phyloP scores from a whole-genome alignment of 2,888 invertebrate genomes.

The Epicampocera succincta region DNA sequence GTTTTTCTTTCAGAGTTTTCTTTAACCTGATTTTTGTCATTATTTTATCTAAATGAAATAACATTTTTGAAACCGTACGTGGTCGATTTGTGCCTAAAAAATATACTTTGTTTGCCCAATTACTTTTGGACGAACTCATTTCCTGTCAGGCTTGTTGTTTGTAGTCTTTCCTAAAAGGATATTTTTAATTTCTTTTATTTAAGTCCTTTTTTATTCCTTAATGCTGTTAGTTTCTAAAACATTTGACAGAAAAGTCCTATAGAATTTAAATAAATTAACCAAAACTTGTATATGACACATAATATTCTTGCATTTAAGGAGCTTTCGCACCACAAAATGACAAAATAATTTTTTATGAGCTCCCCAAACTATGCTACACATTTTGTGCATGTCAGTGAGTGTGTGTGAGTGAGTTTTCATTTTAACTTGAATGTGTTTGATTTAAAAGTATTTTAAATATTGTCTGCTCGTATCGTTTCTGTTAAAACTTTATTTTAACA shows the following conservation, averaged over 20 bases:
- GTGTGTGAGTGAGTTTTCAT: background rate
- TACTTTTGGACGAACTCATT: slow-evolving; percentile 32
- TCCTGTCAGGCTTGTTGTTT: slow-evolving; percentile 9
- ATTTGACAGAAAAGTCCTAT: too few species aligned
- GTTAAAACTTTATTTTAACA: too few species aligned
- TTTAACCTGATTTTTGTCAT: too few species aligned
- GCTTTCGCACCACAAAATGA: background rate
- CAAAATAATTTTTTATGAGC: slow-evolving; percentile 6
- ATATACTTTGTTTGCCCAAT: background rate
- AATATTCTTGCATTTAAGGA: too few species aligned
- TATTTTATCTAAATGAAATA: too few species aligned
- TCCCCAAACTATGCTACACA: slow-evolving; percentile 27
- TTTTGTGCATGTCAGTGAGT: background rate
- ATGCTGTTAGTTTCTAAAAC: background rate
- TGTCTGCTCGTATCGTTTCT: too few species aligned
- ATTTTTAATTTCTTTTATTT: slow-evolving; percentile 44
- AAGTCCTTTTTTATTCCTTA: background rate
- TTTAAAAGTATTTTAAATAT: too few species aligned
- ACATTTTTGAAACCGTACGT: too few species aligned
- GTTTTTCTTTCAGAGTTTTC: too few species aligned
- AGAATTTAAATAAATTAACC: too few species aligned
- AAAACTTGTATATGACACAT: too few species aligned
- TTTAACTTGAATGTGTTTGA: slow-evolving; percentile 24
- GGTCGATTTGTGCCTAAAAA: too few species aligned
- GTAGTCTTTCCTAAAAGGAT: slow-evolving; percentile 20